phyloP scores from a whole-genome alignment of 2,113 vertebrate species.

The Cinclus cinclus region DNA sequence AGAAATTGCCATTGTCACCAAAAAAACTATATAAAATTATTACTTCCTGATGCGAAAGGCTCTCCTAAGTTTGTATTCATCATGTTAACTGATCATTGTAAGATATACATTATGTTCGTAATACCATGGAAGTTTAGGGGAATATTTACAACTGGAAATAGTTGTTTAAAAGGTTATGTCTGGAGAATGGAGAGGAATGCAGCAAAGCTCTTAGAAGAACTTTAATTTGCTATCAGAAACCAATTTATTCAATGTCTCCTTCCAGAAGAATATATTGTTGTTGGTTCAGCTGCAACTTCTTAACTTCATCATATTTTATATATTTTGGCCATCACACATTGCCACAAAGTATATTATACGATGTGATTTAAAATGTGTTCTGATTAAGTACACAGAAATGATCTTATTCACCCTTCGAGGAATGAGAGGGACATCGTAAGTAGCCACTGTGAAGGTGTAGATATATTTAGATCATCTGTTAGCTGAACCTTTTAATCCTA shows the following conservation, averaged over 20 bases:
- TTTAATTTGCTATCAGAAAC: constrained; percentile 74
- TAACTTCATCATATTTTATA: constrained; percentile 77
- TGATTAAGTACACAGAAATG: constrained; percentile 71
- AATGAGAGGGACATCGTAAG: constrained; percentile 54
- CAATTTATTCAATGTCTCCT: constrained; percentile 73
- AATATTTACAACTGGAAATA: constrained; percentile 68
- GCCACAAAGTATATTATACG: constrained; percentile 62
- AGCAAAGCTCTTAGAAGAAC: constrained; percentile 59
- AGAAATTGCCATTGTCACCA: background rate
- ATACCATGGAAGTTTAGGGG: constrained; percentile 46
- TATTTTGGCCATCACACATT: constrained; percentile 69
- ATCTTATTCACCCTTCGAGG: constrained; percentile 28
- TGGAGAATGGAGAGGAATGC: constrained; percentile 53
- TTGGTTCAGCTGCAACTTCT: constrained; percentile 81
- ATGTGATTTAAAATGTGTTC: constrained; percentile 77
- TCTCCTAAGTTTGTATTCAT: background rate
- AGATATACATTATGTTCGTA: constrained; percentile 52
- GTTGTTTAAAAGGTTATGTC: constrained; percentile 56
- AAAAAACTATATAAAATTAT: background rate
- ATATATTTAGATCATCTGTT: constrained; percentile 29
- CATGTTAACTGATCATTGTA: constrained; percentile 1
- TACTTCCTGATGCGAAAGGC: constrained; percentile 16
- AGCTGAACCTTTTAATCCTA: constrained; percentile 42
- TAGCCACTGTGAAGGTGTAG: constrained; percentile 56
- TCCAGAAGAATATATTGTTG: constrained; percentile 76